Evolutionary conservation across 2,797 vertebrate species (phyloP), one percentile per base, ranked within the genome.

Genomic region (Pangasius mekongensis): DNA sequence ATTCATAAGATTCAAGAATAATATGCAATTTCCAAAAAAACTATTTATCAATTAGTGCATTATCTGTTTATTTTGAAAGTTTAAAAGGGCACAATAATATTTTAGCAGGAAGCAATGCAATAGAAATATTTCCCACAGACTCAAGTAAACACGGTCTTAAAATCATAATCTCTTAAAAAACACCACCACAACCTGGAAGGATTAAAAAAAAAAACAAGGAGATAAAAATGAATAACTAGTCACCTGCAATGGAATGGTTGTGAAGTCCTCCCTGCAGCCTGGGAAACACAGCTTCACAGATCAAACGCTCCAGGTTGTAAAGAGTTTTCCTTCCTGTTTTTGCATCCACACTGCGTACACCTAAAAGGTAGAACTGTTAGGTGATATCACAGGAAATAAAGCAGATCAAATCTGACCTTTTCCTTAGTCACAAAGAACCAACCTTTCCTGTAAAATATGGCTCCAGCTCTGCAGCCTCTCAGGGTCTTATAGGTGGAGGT

Each of bases 401-500:
- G 3, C 30, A 5, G 30, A 56, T 49, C 24, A 49, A 74, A 47
- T 49, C 43, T n/a, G 11, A 47, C 13, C 5, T n/a, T 77, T 54
- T 77, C 4, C 27, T n/a, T 77, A 9, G 3, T 54, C 49, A 30
- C 49, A 49, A 52, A 78, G 5, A 73, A 85, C 86, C 62, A 84
- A 99, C 99, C 99, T 97, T 96, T 98, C 87, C 98, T 96, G 93
- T 96, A 99, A 94, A 99, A 99, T 94, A 99, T 98, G 90, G 99
- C 93, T 18, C 98, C 99, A 0, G 98, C 95, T 0, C 98, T 96
- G 94, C 98, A 99, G 93, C 98, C 99, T n/a, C 99, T 93, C 91
- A 99, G 92, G 0, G 98, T 99, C 93, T 99, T 99, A 95, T 99
- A 98, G 0, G 98, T 99, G 2, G 98, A 99, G 49, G 98, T 99